Conservation (phyloP, 1,140 invertebrate genomes). For the Pararge aegeria region DNA sequence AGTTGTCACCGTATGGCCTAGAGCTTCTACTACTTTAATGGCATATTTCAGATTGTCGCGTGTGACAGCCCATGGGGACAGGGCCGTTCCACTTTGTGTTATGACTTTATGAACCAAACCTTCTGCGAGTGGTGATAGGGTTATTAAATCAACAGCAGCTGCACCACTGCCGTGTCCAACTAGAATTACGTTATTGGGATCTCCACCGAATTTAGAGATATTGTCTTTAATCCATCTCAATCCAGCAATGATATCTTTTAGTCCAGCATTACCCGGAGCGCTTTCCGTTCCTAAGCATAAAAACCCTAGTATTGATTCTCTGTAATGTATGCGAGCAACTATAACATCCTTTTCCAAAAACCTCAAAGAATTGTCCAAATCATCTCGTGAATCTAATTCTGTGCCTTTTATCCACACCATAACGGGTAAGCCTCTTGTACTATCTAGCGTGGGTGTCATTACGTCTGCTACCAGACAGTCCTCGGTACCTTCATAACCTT, state of each 20-base stretch:
- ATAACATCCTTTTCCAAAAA: slow-evolving; percentile 55
- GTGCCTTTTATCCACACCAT: slow-evolving; percentile 73
- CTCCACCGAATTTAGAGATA: slow-evolving; percentile 93
- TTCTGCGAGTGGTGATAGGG: slow-evolving; percentile 56
- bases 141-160: slow-evolving; percentile 91
- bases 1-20: slow-evolving; percentile 52
- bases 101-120: slow-evolving; percentile 77
- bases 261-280: slow-evolving; percentile 92
- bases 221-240: slow-evolving; percentile 95
- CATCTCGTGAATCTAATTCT: slow-evolving; percentile 48
- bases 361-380: slow-evolving; percentile 49
- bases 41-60: slow-evolving; percentile 59
- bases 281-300: slow-evolving; percentile 81
- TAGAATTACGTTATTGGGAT: slow-evolving; percentile 92
- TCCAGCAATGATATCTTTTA: slow-evolving; percentile 96
- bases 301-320: slow-evolving; percentile 77
- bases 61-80: slow-evolving; percentile 76
- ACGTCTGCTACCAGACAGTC: slow-evolving; percentile 60
- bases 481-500: slow-evolving; percentile 65
- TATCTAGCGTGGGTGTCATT: slow-evolving; percentile 45
- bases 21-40: slow-evolving; percentile 51
- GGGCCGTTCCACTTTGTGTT: slow-evolving; percentile 74
- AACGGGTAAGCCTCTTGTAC: slow-evolving; percentile 41
- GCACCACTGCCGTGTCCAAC: slow-evolving; percentile 97
- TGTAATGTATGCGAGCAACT: slow-evolving; percentile 55